Evolutionary conservation across 2,888 invertebrate species (phyloP).

Genomic region (Eumerus sabulonum): DNA sequence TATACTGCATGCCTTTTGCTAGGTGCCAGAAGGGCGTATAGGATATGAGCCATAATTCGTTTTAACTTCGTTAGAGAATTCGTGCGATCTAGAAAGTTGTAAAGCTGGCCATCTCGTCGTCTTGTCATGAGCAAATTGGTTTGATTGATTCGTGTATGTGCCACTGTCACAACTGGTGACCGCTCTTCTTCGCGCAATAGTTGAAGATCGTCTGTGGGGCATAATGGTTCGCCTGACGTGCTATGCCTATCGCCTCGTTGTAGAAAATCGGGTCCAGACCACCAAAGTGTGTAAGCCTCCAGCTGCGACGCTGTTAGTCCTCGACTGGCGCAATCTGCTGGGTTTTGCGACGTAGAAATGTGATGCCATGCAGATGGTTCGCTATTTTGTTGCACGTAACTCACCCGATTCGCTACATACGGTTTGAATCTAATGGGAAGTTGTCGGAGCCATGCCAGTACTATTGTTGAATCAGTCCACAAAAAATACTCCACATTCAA

Average conservation of each 20-base stretch:
- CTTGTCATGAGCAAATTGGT: too few species aligned
- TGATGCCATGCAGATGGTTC: slow-evolving; percentile 24
- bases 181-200: slow-evolving; percentile 4
- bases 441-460: slow-evolving; percentile 24
- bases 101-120: too few species aligned
- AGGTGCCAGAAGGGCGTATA: slow-evolving; percentile 16
- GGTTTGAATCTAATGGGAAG: slow-evolving; percentile 8
- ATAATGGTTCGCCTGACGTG: too few species aligned
- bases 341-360: slow-evolving; percentile 15
- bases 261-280: slow-evolving; percentile 25
- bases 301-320: slow-evolving; percentile 26
- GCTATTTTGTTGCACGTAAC: slow-evolving; percentile 10
- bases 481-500: too few species aligned
- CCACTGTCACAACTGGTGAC: slow-evolving; percentile 17
- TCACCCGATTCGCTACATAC: slow-evolving; percentile 20
- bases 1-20: not conserved
- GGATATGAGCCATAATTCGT: slow-evolving; percentile 1
- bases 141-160: slow-evolving; percentile 4
- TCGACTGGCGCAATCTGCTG: slow-evolving; percentile 31
- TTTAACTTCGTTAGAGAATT: not conserved
- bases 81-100: too few species aligned
- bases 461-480: too few species aligned
- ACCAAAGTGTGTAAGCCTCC: slow-evolving; percentile 30
- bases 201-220: slow-evolving; percentile 16
- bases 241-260: too few species aligned